Base-by-base conservation (phyloP, 1,140 invertebrate species). In the Cotesia glomerata region DNA sequence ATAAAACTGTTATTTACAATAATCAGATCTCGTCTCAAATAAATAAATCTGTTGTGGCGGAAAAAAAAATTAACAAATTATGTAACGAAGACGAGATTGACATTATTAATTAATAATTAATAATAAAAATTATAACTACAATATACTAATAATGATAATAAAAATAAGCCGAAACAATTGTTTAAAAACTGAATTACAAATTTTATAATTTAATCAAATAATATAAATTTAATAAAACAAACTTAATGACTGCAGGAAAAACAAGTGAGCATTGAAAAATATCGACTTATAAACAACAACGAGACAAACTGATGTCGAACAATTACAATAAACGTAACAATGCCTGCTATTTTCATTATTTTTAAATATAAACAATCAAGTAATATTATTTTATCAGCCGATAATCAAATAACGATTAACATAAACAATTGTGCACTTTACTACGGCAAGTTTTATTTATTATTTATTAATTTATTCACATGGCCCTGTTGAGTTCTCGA, bases 391-490 rank as follows among this genome's bases (percentile, higher is more conserved):
- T 39, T 64, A 68, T 77, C 58, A 32, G 58, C 34, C 64, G 75
- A 78, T 72, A 7, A 68, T 76, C 13, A 69, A 75, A 72, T 66
- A 76, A 80, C 69, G 52, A 80, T 78, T 62, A 79, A 78, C 74
- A 76, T 74, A 78, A 81, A 82, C 63, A 80, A 79, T 82, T 74
- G 75, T 64, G 62, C 58, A 63, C 61, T 78, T 79, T 79, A 39
- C 78, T 77, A 77, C 62, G 65, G 71, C 72, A 76, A 82, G 73
- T 68, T 68, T 58, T 56, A 54, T 54, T 16, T 36, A 39, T 56
- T 32, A 9, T 36, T 69, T 16, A 14, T 36, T n/a, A 16, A 3
- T 32, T 76, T 79, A 76, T 64, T 71, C 56, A 68, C 26, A 71
- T 72, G 36, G 58, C 54, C 71, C 70, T 56, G 32, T 75, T 61